Conservation (phyloP, 2,888 invertebrate genomes). For the Calliphora vomitoria region DNA sequence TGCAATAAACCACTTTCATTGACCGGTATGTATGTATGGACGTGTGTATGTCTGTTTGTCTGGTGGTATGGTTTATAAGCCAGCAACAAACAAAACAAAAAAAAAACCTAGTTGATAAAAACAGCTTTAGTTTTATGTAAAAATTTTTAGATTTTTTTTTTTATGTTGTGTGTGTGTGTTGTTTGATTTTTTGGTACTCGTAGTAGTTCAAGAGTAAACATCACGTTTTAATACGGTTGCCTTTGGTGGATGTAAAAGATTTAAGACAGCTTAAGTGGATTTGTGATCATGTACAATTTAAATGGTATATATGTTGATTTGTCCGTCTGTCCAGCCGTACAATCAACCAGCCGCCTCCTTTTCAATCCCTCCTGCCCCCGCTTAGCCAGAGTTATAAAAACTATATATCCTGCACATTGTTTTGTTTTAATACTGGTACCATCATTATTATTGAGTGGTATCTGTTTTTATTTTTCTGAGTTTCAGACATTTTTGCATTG, state of each 20-base stretch:
- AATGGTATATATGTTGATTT: conserved; percentile 69
- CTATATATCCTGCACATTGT: conserved; percentile 56
- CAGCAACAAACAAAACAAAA: conserved; percentile 1
- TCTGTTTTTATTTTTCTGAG: conserved; percentile 25
- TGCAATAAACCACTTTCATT: conserved; percentile 72
- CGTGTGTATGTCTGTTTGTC: neutral
- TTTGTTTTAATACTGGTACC: conserved; percentile 41
- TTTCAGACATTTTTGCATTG: conserved; percentile 44
- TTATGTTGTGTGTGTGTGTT: neutral
- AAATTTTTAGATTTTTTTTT: conserved; percentile 54
- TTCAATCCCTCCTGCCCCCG: neutral
- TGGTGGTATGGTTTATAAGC: conserved; percentile 43
- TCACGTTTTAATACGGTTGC: conserved; percentile 72
- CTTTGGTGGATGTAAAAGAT: conserved; percentile 72
- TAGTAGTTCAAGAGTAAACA: conserved; percentile 72
- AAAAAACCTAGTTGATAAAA: conserved; percentile 55
- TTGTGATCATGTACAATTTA: conserved; percentile 75
- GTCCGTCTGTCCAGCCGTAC: conserved; percentile 32
- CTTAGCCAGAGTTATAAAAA: neutral
- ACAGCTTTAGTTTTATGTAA: conserved; percentile 68
- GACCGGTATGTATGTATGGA: conserved; percentile 62
- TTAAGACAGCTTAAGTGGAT: conserved; percentile 81
- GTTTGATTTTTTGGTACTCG: conserved; percentile 22
- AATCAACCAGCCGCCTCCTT: neutral
- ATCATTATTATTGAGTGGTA: conserved; percentile 71